Percentiles rank a stretch among this genome's conserved stretches.
These are phyloP conservation scores for Himalopsyche japonica DNA, from an alignment of 2,888 invertebrate genomes.

Conservation along the genomic window DNA sequence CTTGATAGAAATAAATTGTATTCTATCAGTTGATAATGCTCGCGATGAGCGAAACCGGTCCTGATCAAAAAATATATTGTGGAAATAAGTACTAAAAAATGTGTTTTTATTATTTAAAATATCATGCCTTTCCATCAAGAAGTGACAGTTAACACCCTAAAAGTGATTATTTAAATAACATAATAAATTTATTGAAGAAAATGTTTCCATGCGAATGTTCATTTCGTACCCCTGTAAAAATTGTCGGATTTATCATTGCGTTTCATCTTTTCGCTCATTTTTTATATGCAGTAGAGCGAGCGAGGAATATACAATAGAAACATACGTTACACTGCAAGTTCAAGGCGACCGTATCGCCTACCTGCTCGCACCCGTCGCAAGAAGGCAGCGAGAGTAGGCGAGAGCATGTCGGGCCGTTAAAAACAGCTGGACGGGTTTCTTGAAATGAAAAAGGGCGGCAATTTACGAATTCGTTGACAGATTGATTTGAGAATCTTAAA, in stretches of 20 bases:
- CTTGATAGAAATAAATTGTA: too few species aligned
- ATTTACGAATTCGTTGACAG: constrained; percentile 16
- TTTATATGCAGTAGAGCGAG: background rate
- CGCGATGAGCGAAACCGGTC: too few species aligned
- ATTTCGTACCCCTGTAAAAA: background rate
- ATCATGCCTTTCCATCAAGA: too few species aligned
- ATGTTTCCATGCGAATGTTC: background rate
- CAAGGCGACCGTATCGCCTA: background rate
- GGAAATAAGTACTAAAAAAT: too few species aligned
- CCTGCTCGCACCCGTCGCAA: constrained; percentile 11
- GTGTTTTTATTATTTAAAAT: too few species aligned
- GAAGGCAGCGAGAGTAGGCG: constrained; percentile 12
- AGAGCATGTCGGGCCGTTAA: constrained; percentile 28
- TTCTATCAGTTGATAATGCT: too few species aligned
- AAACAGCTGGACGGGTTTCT: constrained; percentile 33
- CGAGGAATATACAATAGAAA: background rate
- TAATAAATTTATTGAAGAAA: background rate
- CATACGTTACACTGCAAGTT: background rate
- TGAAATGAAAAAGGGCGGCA: constrained; percentile 7
- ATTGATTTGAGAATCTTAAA: background rate
- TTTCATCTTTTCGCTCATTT: background rate
- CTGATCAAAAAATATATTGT: too few species aligned
- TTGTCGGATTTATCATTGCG: background rate
- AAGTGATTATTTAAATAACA: too few species aligned
- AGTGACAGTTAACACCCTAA: too few species aligned